Evolutionary conservation across 2,888 invertebrate genomes (phyloP).

Genomic region (Leptopilina syphax): DNA sequence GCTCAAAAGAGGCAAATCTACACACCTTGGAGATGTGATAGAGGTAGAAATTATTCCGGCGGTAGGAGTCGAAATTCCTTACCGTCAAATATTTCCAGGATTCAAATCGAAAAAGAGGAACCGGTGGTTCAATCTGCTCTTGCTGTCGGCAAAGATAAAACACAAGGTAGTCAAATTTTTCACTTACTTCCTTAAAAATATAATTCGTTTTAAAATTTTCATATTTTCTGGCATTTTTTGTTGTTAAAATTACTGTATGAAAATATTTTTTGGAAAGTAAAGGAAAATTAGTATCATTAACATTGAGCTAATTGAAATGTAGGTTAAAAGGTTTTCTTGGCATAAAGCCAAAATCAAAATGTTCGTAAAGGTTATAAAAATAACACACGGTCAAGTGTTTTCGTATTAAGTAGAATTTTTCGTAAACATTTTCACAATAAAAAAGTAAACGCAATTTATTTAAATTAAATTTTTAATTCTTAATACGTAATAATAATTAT

Average conservation of each 20-base stretch:
- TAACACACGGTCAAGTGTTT: not conserved
- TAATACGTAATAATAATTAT: too few species aligned
- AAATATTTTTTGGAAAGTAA: not conserved
- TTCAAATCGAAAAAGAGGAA: constrained; percentile 23
- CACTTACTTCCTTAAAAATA: not conserved
- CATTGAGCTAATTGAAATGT: not conserved
- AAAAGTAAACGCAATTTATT: too few species aligned
- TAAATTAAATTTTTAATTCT: too few species aligned
- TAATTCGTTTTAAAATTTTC: too few species aligned
- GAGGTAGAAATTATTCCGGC: not conserved
- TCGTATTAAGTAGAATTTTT: not conserved
- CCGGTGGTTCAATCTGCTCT: not conserved
- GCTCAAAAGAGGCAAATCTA: constrained; percentile 2
- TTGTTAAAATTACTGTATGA: too few species aligned
- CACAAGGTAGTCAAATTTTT: not conserved
- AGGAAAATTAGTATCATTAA: not conserved
- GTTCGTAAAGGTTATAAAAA: not conserved
- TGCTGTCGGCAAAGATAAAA: not conserved
- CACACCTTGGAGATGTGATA: not conserved
- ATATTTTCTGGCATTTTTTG: not conserved
- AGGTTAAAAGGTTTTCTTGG: not conserved
- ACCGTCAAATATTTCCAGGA: not conserved
- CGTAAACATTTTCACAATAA: too few species aligned
- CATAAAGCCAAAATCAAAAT: not conserved
- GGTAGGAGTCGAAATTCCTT: not conserved